These are phyloP conservation scores for Harlomillsia oculata DNA, from an alignment of 1,140 invertebrate genomes.

Conservation along the genomic window DNA sequence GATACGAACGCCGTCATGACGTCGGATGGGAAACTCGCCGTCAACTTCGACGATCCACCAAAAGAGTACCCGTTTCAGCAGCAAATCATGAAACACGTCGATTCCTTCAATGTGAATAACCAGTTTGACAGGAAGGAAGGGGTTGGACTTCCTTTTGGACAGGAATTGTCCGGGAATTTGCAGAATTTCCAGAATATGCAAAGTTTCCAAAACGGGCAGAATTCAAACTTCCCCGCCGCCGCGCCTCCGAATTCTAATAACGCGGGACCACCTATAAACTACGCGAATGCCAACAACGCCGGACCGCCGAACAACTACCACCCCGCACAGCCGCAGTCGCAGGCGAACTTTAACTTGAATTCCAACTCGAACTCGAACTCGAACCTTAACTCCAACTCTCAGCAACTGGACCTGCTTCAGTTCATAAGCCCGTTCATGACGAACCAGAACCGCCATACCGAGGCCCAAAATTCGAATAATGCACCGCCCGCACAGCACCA, in stretches of 20 bases:
- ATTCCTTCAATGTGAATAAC: not conserved
- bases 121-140: not conserved
- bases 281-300: too few species aligned
- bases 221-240: too few species aligned
- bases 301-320: too few species aligned
- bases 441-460: conserved; percentile 1
- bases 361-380: conserved; percentile 18
- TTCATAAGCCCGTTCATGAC: conserved; percentile 1
- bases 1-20: conserved; percentile 55
- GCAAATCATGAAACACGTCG: not conserved
- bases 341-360: conserved; percentile 1
- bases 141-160: conserved; percentile 16
- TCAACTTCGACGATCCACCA: conserved; percentile 27
- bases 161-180: conserved; percentile 2
- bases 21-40: conserved; percentile 41
- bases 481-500: not conserved
- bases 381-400: conserved; percentile 6
- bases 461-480: not conserved
- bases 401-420: not conserved
- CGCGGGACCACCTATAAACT: too few species aligned
- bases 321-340: not conserved
- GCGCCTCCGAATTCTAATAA: too few species aligned
- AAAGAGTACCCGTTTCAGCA: conserved; percentile 4
- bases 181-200: conserved; percentile 13
- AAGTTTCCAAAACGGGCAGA: too few species aligned